A percentile compares a stretch with the other conserved stretches of the same genome.
Evolutionary conservation across 2,113 vertebrate species (phyloP).

Genomic region (Eidolon helvum): DNA sequence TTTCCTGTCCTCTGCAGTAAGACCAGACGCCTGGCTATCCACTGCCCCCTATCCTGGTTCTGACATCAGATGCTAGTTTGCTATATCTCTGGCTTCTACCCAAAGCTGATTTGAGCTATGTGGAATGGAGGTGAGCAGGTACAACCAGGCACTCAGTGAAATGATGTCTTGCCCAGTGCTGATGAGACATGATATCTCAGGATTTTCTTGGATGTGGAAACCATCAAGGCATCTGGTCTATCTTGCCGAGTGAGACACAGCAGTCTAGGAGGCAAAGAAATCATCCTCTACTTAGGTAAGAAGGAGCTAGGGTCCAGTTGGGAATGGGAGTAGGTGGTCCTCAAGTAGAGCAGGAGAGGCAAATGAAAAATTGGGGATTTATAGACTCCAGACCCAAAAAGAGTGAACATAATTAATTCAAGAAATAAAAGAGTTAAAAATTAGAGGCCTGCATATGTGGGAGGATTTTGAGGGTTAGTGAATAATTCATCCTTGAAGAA

Average conservation of each 20-base stretch:
- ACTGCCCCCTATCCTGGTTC: accelerated
- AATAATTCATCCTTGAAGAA: neutral
- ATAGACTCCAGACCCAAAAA: neutral
- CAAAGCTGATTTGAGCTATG: neutral
- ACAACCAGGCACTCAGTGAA: neutral
- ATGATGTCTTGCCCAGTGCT: neutral
- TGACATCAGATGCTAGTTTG: neutral
- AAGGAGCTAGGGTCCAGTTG: accelerated
- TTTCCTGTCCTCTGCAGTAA: neutral
- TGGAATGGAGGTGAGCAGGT: neutral
- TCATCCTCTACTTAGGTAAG: neutral
- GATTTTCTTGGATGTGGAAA: neutral
- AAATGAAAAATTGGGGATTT: neutral
- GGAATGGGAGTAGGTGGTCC: accelerated
- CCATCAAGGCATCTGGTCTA: neutral
- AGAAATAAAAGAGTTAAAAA: neutral
- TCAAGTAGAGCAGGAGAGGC: accelerated
- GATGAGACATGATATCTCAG: neutral
- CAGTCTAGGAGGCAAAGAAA: neutral
- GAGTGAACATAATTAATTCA: neutral
- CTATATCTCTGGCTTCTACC: neutral
- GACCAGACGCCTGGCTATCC: neutral
- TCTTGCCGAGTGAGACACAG: neutral
- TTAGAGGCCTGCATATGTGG: neutral
- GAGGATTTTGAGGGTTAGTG: neutral